Evolutionary conservation across 2,888 invertebrate genomes (phyloP).

Genomic region (Ectemnius cavifrons): DNA sequence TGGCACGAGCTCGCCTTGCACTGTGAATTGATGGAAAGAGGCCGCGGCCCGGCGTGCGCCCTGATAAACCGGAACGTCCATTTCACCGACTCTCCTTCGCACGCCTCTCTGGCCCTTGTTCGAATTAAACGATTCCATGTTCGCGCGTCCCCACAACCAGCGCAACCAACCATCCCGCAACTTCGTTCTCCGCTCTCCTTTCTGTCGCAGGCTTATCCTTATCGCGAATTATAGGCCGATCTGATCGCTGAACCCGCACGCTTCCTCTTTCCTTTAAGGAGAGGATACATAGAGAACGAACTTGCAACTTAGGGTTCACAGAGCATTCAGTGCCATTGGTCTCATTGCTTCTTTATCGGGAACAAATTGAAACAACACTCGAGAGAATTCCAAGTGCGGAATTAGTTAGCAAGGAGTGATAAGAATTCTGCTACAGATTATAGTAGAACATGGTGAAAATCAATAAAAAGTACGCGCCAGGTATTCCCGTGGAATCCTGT

Average conservation of each 20-base stretch:
- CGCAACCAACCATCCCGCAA: not conserved
- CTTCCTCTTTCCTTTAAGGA: not conserved
- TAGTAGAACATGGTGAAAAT: too few species aligned
- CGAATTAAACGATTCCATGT: constrained; percentile 60
- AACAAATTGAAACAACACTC: constrained; percentile 4
- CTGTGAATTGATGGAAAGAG: constrained; percentile 74
- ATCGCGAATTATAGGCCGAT: constrained; percentile 10
- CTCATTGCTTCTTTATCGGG: constrained; percentile 2
- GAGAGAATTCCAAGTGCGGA: not conserved
- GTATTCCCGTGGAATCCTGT: too few species aligned
- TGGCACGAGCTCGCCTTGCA: constrained; percentile 65
- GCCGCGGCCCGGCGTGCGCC: constrained; percentile 57
- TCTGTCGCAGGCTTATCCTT: not conserved
- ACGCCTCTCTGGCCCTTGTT: constrained; percentile 35
- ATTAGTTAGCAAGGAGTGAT: not conserved
- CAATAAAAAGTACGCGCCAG: too few species aligned
- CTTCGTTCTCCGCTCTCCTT: constrained; percentile 1
- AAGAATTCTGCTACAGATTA: too few species aligned
- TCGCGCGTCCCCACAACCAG: constrained; percentile 32
- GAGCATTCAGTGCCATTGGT: not conserved
- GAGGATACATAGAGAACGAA: too few species aligned
- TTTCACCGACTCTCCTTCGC: constrained; percentile 52
- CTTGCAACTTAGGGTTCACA: too few species aligned
- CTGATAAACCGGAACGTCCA: constrained; percentile 71
- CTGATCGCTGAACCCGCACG: not conserved